Base-by-base conservation (phyloP, 2,888 invertebrate species). In the Philonicus albiceps region DNA sequence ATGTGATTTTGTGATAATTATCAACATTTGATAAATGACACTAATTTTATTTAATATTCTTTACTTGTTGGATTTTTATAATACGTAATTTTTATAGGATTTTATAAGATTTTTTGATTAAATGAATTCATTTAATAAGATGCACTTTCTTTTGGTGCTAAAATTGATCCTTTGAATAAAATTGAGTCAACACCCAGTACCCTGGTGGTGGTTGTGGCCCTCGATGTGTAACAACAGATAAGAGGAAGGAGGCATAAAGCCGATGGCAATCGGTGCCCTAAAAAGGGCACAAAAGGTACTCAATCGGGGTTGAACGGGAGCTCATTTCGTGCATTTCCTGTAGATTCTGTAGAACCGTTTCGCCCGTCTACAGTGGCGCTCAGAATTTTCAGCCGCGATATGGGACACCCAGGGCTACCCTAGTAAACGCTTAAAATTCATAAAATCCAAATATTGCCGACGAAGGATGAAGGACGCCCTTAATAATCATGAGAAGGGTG, bases 151-250 rank as follows among this genome's bases (percentile, higher is more conserved):
- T 74, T n/a, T 74, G 6, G n/a, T 1, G 37, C n/a, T 1, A 2
- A 74, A 74, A 74, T 74, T 74, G n/a, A 74, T 74, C n/a, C 34
- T 74, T 74, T 74, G 13, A 74, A 34, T 74, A 74, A 74, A 19
- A 34, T 5, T 74, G 74, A 74, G 34, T 74, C 74, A n/a, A 74
- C 74, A 34, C 74, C 74, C 19, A n/a, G 7, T 30, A 34, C 31
- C 7, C 31, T 64, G 22, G 22, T 1, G 19, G 16, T 16, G 74
- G 22, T n/a, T n/a, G n/a, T 6, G 30, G 31, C 31, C n/a, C 74
- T 13, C 16, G 34, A 74, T 16, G 3, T 34, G 34, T 37, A 34
- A 27, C 27, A 22, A 64, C 27, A 11, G 16, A 49, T 16, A 34
- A 3, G 31, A n/a, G 31, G 4, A n/a, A 11, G 2, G 31, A 11